A percentile compares a stretch with the other conserved stretches of the same genome.
phyloP scores from a whole-genome alignment of 2,113 vertebrate species.

The Cottus gobio region DNA sequence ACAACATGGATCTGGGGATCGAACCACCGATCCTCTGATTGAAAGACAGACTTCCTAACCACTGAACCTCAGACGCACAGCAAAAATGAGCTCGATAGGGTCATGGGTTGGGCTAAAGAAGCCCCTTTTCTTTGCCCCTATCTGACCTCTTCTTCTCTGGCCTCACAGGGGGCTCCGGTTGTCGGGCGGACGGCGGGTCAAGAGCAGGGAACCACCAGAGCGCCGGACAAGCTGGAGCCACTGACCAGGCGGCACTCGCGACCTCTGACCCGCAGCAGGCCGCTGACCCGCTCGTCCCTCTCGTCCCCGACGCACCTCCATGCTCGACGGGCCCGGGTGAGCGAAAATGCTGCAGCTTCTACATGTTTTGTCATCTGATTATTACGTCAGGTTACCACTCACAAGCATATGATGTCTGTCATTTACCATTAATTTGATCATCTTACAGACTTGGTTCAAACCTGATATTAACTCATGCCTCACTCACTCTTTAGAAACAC shows the following conservation, averaged over 20 bases:
- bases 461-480: slow-evolving; percentile 1
- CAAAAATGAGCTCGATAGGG: not conserved
- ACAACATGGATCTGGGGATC: too few species aligned
- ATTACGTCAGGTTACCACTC: slow-evolving; percentile 1
- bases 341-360: slow-evolving; percentile 30
- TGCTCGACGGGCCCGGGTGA: slow-evolving; percentile 81
- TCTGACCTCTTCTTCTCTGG: slow-evolving; percentile 31
- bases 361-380: not conserved
- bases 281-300: slow-evolving; percentile 76
- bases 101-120: not conserved
- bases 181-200: slow-evolving; percentile 53
- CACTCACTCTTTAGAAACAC: slow-evolving; percentile 3
- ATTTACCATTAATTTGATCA: slow-evolving; percentile 22
- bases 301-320: slow-evolving; percentile 64
- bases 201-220: slow-evolving; percentile 65
- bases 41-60: too few species aligned
- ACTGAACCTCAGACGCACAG: too few species aligned
- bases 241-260: slow-evolving; percentile 49
- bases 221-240: slow-evolving; percentile 57
- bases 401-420: not conserved
- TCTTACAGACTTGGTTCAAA: not conserved
- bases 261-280: slow-evolving; percentile 75
- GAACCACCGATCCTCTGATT: too few species aligned
- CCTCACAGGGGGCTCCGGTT: slow-evolving; percentile 66
- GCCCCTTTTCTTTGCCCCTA: not conserved